These are phyloP conservation scores for Frieseomelitta varia DNA, from an alignment of 1,140 invertebrate genomes.

Conservation along the genomic window DNA sequence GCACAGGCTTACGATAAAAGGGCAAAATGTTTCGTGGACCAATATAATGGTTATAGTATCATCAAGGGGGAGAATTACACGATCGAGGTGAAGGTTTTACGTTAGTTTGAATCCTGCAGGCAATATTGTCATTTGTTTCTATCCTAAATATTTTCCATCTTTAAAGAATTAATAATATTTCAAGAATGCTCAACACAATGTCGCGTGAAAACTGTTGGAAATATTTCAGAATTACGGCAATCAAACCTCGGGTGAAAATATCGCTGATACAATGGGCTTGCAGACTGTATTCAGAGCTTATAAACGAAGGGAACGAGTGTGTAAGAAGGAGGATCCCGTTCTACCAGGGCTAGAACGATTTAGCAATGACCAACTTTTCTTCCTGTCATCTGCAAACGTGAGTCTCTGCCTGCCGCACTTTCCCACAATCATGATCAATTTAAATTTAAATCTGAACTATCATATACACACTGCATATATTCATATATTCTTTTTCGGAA, in stretches of 20 bases:
- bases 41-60: conserved; percentile 45
- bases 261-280: conserved; percentile 59
- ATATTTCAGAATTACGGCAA: conserved; percentile 58
- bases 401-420: not conserved
- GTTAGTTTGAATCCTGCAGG: not conserved
- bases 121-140: not conserved
- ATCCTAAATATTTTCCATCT: no score
- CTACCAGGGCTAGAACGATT: conserved; percentile 48
- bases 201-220: not conserved
- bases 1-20: conserved; percentile 36
- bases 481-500: not conserved
- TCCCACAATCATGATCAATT: not conserved
- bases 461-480: no score
- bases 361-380: conserved; percentile 50
- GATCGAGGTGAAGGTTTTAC: conserved; percentile 5
- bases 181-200: no score
- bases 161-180: no score
- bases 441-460: not conserved
- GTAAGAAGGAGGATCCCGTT: not conserved
- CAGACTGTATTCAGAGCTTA: conserved; percentile 47
- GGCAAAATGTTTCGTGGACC: conserved; percentile 48
- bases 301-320: conserved; percentile 45
- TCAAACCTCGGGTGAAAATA: conserved; percentile 48
- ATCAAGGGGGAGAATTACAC: conserved; percentile 18
- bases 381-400: conserved; percentile 52